Percentiles rank a stretch among this genome's conserved stretches.
These are phyloP conservation scores for Centropristis striata DNA, from an alignment of 2,113 vertebrate species.

Conservation along the genomic window DNA sequence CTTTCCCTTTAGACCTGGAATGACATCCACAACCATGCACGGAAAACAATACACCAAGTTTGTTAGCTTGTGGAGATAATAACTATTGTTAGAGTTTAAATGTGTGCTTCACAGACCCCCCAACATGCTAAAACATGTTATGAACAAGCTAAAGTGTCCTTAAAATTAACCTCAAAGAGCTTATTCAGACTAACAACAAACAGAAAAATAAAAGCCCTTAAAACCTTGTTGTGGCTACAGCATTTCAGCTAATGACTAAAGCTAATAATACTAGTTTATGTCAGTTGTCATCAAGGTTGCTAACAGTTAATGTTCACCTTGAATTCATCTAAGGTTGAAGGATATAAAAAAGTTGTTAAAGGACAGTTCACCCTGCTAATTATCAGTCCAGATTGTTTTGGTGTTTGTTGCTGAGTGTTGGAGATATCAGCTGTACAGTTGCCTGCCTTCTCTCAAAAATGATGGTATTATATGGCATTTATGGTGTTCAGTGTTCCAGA, in stretches of 20 bases:
- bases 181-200: constrained; percentile 20
- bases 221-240: constrained; percentile 18
- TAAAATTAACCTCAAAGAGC: constrained; percentile 1
- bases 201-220: constrained; percentile 13
- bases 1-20: constrained; percentile 22
- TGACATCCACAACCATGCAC: constrained; percentile 14
- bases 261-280: constrained; percentile 9
- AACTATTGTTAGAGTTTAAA: constrained; percentile 35
- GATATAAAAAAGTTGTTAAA: too few species aligned
- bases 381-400: too few species aligned
- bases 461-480: too few species aligned
- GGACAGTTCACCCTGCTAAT: too few species aligned
- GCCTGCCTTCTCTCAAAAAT: too few species aligned
- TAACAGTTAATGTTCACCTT: not conserved
- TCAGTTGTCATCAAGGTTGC: not conserved
- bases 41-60: constrained; percentile 42
- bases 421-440: too few species aligned
- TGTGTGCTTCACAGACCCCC: constrained; percentile 6
- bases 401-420: too few species aligned
- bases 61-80: constrained; percentile 38
- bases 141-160: constrained; percentile 22
- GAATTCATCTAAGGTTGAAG: not conserved
- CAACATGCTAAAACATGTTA: constrained; percentile 30
- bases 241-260: constrained; percentile 14
- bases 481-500: too few species aligned